Percentiles rank a stretch among this genome's conserved stretches.
Conservation (phyloP, 2,113 vertebrate genomes). For the Indri indri region DNA sequence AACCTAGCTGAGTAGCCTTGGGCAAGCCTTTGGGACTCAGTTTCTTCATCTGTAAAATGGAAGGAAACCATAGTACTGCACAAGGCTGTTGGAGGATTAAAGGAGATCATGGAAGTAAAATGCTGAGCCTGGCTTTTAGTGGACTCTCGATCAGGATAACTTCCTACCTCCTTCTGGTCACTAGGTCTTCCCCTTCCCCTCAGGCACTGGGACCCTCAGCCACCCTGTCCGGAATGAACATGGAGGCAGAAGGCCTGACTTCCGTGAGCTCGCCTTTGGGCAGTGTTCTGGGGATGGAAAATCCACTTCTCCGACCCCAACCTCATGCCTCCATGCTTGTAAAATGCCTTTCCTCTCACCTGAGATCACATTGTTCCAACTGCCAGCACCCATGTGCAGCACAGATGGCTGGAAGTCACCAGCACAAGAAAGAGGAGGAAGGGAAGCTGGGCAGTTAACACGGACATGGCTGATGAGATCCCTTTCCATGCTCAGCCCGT, state of each 20-base stretch:
- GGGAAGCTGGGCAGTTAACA: not conserved
- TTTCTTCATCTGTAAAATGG: not conserved
- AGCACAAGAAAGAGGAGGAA: not conserved
- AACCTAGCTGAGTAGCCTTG: not conserved
- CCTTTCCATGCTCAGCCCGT: fast-evolving
- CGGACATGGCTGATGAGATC: fast-evolving
- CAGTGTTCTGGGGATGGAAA: not conserved
- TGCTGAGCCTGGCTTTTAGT: not conserved
- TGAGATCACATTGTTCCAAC: not conserved
- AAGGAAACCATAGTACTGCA: not conserved
- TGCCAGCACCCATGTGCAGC: not conserved
- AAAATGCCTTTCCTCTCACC: not conserved
- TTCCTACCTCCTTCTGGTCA: not conserved
- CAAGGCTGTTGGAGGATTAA: not conserved
- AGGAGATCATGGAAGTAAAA: not conserved
- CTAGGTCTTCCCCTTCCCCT: not conserved
- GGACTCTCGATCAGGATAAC: not conserved
- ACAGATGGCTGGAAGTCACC: not conserved
- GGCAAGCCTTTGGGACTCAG: not conserved
- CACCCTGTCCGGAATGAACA: not conserved
- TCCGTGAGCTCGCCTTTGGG: fast-evolving
- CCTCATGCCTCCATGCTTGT: not conserved
- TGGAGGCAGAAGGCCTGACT: not conserved
- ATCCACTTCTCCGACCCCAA: not conserved
- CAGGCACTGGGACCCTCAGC: not conserved